These are phyloP conservation scores for Frieseomelitta varia DNA, from an alignment of 1,140 invertebrate species.

Conservation along the genomic window DNA sequence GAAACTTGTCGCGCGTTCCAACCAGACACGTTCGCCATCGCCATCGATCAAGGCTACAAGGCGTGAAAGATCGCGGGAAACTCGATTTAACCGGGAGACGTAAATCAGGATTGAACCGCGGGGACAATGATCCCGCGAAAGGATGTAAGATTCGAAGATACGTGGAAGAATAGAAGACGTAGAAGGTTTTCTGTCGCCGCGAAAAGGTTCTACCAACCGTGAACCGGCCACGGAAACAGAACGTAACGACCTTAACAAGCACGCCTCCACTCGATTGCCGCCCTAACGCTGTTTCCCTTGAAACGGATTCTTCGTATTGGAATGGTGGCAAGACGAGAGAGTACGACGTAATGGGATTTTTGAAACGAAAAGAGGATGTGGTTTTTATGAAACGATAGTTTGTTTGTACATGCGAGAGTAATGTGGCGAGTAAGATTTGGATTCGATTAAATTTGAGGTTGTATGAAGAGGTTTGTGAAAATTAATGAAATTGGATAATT, in stretches of 20 bases:
- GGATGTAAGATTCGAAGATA: slow-evolving; percentile 12
- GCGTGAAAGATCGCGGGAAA: neutral
- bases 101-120: slow-evolving; percentile 47
- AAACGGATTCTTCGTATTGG: neutral
- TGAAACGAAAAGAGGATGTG: neutral
- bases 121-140: slow-evolving; percentile 1
- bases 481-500: too few relatives aligned
- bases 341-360: neutral
- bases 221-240: slow-evolving; percentile 3
- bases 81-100: neutral
- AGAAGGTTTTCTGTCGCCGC: slow-evolving; percentile 10
- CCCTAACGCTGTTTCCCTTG: neutral
- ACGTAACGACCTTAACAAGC: slow-evolving; percentile 27
- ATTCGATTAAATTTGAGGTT: neutral
- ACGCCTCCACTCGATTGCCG: neutral
- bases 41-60: neutral
- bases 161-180: neutral
- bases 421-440: neutral
- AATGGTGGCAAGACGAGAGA: neutral
- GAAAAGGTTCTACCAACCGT: slow-evolving; percentile 10
- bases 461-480: too few relatives aligned
- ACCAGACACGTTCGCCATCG: neutral
- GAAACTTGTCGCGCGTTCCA: neutral
- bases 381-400: neutral
- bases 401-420: neutral